These are phyloP conservation scores for Elymnias hypermnestra DNA, from an alignment of 1,140 invertebrate species.

Conservation along the genomic window DNA sequence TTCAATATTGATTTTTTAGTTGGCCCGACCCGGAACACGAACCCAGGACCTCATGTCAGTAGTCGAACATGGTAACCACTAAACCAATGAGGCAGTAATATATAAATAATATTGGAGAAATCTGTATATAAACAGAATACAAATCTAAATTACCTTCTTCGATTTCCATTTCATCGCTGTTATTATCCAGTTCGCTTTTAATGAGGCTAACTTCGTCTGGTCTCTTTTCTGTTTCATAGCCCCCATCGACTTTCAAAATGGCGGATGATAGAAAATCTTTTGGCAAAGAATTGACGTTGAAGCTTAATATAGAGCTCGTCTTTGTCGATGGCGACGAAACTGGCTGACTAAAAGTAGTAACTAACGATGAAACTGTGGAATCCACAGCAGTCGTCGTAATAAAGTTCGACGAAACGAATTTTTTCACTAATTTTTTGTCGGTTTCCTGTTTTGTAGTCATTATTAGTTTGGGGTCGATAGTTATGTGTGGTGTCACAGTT, in stretches of 20 bases:
- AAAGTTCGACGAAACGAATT: background rate
- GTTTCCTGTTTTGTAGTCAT: background rate
- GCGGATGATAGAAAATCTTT: conserved; percentile 36
- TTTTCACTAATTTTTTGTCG: background rate
- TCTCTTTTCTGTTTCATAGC: conserved; percentile 34
- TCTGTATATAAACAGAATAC: too few relatives aligned
- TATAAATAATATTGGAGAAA: too few relatives aligned
- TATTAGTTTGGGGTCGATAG: conserved; percentile 12
- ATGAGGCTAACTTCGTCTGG: conserved; percentile 28
- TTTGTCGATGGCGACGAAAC: background rate
- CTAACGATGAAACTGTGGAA: background rate
- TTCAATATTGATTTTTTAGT: too few relatives aligned
- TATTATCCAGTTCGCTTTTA: conserved; percentile 33
- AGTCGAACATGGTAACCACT: too few relatives aligned
- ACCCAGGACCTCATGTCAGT: too few relatives aligned
- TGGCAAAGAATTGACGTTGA: conserved; percentile 28
- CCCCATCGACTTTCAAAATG: conserved; percentile 29
- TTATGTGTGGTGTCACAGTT: conserved; percentile 5
- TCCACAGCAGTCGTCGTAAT: conserved; percentile 4
- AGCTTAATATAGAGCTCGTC: conserved; percentile 21
- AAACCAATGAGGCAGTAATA: too few relatives aligned
- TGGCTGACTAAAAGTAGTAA: background rate
- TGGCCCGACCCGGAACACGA: too few relatives aligned
- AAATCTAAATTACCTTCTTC: conserved; percentile 46
- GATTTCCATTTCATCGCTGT: conserved; percentile 51